Evolutionary conservation across 2,797 vertebrate genomes (phyloP).

Genomic region (Gastrophryne carolinensis): DNA sequence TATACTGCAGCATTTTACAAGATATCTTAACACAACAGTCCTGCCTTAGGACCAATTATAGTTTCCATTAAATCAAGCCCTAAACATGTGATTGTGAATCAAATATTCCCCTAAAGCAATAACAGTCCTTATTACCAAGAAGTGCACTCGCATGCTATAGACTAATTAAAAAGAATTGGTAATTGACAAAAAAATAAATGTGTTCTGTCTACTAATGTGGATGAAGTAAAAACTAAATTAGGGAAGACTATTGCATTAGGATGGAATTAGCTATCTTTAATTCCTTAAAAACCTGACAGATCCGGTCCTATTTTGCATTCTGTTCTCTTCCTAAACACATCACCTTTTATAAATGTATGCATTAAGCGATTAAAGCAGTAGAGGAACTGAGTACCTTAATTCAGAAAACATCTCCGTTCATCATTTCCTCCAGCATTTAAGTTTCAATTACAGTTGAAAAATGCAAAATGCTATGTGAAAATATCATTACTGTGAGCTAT

Average conservation of each 20-base stretch:
- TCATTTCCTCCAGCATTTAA: conserved; percentile 63
- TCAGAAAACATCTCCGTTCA: conserved; percentile 62
- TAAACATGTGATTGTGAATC: conserved; percentile 15
- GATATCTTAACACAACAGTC: too few relatives aligned
- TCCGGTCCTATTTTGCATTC: conserved; percentile 15
- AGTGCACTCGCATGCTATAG: conserved; percentile 6
- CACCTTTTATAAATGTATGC: conserved; percentile 47
- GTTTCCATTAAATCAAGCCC: neutral
- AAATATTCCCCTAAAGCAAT: conserved; percentile 13
- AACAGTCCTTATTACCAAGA: conserved; percentile 18
- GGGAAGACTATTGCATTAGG: conserved; percentile 29
- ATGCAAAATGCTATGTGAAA: conserved; percentile 61
- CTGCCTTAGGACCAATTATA: neutral
- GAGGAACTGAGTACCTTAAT: conserved; percentile 58
- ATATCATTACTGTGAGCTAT: conserved; percentile 58
- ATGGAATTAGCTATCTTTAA: conserved; percentile 33
- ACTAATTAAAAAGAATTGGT: conserved; percentile 36
- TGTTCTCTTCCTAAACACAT: conserved; percentile 24
- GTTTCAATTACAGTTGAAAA: conserved; percentile 62
- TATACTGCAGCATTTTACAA: too few relatives aligned
- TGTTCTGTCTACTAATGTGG: conserved; percentile 21
- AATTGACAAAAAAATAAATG: conserved; percentile 27
- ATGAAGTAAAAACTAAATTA: conserved; percentile 33
- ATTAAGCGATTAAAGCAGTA: conserved; percentile 52
- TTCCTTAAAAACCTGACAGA: conserved; percentile 42